These are phyloP conservation scores for Microchrysa polita DNA, from an alignment of 2,888 invertebrate species.

Conservation along the genomic window DNA sequence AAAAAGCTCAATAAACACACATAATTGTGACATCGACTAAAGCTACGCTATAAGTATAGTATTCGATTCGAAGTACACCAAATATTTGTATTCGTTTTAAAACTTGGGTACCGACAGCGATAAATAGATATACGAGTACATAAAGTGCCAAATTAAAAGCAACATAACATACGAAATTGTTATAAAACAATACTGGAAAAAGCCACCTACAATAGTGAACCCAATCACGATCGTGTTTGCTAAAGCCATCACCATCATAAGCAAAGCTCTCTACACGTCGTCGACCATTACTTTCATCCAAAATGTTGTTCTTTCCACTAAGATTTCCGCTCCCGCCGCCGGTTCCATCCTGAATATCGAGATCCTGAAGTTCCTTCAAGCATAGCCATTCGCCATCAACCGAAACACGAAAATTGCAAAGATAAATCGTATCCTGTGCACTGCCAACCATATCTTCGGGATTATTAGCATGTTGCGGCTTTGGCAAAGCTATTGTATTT, in stretches of 20 bases:
- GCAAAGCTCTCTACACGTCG: constrained; percentile 52
- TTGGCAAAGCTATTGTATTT: constrained; percentile 61
- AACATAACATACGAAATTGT: constrained; percentile 4
- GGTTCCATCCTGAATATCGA: constrained; percentile 77
- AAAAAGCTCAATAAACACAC: no score
- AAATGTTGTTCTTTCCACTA: constrained; percentile 50
- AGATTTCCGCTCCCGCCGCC: constrained; percentile 44
- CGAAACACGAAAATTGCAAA: constrained; percentile 96
- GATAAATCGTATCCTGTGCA: constrained; percentile 94
- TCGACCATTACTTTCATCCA: constrained; percentile 53
- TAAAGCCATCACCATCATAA: constrained; percentile 57
- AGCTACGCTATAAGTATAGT: no score
- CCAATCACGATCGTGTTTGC: constrained; percentile 60
- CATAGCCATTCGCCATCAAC: constrained; percentile 98
- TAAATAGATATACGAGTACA: no score
- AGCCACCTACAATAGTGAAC: constrained; percentile 65
- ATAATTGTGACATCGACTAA: no score
- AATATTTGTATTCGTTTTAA: no score
- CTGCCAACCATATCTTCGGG: constrained; percentile 66
- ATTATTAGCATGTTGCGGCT: constrained; percentile 65
- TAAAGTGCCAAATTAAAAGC: constrained; percentile 9
- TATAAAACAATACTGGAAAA: constrained; percentile 52
- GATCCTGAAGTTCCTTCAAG: constrained; percentile 91
- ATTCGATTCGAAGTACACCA: no score
- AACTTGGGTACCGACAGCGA: no score